Evolutionary conservation across 2,888 invertebrate species (phyloP).

Genomic region (Aspidiotus destructor): DNA sequence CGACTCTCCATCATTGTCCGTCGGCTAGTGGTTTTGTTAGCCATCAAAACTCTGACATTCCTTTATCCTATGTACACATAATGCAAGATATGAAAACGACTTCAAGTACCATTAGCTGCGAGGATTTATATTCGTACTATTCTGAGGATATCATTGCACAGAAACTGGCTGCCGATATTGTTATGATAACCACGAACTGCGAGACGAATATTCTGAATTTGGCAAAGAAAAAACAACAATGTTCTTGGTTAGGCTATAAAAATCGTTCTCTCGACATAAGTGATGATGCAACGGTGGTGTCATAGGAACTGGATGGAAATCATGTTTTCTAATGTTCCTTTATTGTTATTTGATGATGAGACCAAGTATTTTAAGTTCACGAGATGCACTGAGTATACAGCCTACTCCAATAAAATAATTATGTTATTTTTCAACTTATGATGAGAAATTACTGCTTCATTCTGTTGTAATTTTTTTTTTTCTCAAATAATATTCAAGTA

Average conservation of each 20-base stretch:
- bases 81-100: constrained; percentile 12
- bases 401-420: too few species aligned
- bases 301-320: too few species aligned
- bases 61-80: constrained; percentile 16
- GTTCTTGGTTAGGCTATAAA: constrained; percentile 14
- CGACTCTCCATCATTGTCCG: background rate
- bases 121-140: background rate
- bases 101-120: background rate
- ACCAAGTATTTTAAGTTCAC: too few species aligned
- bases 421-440: too few species aligned
- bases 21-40: constrained; percentile 11
- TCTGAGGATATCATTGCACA: background rate
- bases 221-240: constrained; percentile 10
- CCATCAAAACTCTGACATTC: constrained; percentile 12
- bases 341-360: too few species aligned
- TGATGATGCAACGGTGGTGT: too few species aligned
- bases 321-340: too few species aligned
- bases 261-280: constrained; percentile 1
- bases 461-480: too few species aligned
- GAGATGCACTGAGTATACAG: too few species aligned
- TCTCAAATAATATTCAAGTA: too few species aligned
- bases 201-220: background rate
- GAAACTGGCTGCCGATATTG: constrained; percentile 18
- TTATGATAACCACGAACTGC: background rate
- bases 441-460: too few species aligned